phyloP scores from a whole-genome alignment of 2,888 invertebrate species.

The Pachycephus smyrnensis region DNA sequence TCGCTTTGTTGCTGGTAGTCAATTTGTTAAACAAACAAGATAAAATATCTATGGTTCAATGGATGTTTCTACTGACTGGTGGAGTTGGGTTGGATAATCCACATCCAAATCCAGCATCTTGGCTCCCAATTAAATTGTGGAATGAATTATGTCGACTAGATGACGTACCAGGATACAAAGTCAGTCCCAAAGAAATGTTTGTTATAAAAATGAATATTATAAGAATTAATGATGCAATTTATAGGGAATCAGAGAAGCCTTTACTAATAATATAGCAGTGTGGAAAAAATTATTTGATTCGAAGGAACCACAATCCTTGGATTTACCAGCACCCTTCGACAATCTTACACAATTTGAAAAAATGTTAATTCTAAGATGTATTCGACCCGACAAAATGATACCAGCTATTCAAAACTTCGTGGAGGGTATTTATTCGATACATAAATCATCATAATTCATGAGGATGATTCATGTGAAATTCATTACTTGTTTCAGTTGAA shows the following conservation, averaged over 20 bases:
- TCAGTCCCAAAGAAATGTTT: conserved; percentile 41
- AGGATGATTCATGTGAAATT: neutral
- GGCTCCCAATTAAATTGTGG: conserved; percentile 82
- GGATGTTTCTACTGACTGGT: conserved; percentile 90
- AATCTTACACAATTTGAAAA: conserved; percentile 78
- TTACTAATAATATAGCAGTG: conserved; percentile 68
- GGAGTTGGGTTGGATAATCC: conserved; percentile 85
- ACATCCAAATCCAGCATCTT: conserved; percentile 75
- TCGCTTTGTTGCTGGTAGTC: conserved; percentile 81
- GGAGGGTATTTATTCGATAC: conserved; percentile 65
- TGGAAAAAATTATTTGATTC: conserved; percentile 86
- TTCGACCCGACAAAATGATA: conserved; percentile 90
- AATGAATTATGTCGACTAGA: conserved; percentile 79
- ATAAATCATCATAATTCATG: conserved; percentile 11
- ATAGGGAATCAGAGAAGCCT: conserved; percentile 76
- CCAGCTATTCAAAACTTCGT: conserved; percentile 82
- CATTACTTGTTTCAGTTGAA: conserved; percentile 67
- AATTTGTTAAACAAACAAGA: conserved; percentile 76
- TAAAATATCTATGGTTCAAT: conserved; percentile 74
- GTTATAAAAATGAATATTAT: too few relatives aligned
- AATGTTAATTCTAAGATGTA: conserved; percentile 81
- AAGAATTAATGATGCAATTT: neutral
- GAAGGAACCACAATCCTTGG: conserved; percentile 77
- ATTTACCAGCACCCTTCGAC: conserved; percentile 80
- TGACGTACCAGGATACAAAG: conserved; percentile 69